These are phyloP conservation scores for Rhamnusium bicolor DNA, from an alignment of 2,888 invertebrate genomes.

Conservation along the genomic window DNA sequence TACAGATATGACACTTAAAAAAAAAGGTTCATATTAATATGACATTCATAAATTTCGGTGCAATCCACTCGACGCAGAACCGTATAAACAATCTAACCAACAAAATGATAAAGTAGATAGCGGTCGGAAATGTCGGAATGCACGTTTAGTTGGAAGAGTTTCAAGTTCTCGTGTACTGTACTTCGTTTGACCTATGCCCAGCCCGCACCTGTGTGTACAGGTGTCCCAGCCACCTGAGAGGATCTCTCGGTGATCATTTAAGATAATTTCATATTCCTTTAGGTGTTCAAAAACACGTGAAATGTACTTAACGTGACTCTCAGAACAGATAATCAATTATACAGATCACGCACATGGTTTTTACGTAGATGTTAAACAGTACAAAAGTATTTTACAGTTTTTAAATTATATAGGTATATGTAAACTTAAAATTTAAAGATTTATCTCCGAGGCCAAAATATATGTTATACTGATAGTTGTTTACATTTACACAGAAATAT, in stretches of 20 bases:
- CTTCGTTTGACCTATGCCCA: constrained; percentile 61
- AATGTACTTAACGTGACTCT: constrained; percentile 42
- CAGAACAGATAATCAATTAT: constrained; percentile 28
- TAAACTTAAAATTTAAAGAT: background rate
- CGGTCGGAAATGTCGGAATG: constrained; percentile 38
- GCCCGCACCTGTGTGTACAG: constrained; percentile 63
- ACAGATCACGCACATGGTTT: background rate
- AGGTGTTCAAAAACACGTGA: constrained; percentile 39
- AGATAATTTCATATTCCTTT: constrained; percentile 56
- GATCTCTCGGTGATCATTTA: constrained; percentile 55
- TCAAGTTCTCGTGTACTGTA: constrained; percentile 50
- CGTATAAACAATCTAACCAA: constrained; percentile 29
- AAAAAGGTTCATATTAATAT: background rate
- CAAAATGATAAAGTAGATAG: constrained; percentile 30
- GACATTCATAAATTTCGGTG: constrained; percentile 8
- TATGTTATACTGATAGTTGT: background rate
- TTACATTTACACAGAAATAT: background rate
- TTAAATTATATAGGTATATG: background rate
- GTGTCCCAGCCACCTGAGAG: constrained; percentile 62
- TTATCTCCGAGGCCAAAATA: background rate
- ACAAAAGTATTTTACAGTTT: background rate
- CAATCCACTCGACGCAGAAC: constrained; percentile 5
- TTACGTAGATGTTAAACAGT: constrained; percentile 1
- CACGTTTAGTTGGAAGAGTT: constrained; percentile 41
- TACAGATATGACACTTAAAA: too few species aligned